A percentile compares a stretch with the other conserved stretches of the same genome.
phyloP scores from a whole-genome alignment of 2,797 vertebrate species.

The Danio kyathit region DNA sequence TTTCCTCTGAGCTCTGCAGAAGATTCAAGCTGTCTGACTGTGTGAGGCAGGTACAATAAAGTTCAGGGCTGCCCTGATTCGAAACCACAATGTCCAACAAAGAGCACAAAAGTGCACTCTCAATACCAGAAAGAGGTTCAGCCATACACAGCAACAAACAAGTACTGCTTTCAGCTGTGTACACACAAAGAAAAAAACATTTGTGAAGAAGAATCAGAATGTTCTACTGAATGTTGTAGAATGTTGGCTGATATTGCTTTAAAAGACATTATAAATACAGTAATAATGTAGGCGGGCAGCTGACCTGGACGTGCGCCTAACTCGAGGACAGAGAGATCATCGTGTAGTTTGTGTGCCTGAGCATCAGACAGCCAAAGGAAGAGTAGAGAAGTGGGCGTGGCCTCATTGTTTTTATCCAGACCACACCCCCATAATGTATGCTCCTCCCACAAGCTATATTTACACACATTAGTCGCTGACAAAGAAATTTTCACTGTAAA shows the following conservation, averaged over 20 bases:
- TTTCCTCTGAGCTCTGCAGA: slow-evolving; percentile 19
- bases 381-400: slow-evolving; percentile 72
- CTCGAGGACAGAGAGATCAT: slow-evolving; percentile 62
- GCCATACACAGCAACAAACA: slow-evolving; percentile 86
- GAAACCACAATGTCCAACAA: slow-evolving; percentile 84
- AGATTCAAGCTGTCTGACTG: slow-evolving; percentile 67
- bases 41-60: slow-evolving; percentile 58
- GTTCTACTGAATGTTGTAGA: neutral
- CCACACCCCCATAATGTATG: slow-evolving; percentile 63
- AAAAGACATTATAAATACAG: neutral
- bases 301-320: slow-evolving; percentile 70
- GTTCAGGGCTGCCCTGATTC: slow-evolving; percentile 60
- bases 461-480: slow-evolving; percentile 80
- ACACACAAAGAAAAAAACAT: slow-evolving; percentile 50
- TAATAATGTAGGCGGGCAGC: neutral
- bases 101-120: slow-evolving; percentile 82
- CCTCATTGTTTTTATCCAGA: slow-evolving; percentile 43
- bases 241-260: neutral
- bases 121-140: slow-evolving; percentile 75
- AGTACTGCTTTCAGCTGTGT: slow-evolving; percentile 82
- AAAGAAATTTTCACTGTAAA: slow-evolving; percentile 73
- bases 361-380: slow-evolving; percentile 85
- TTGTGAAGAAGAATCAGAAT: neutral
- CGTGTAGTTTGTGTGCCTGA: slow-evolving; percentile 77
- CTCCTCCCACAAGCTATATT: slow-evolving; percentile 87